Percentiles rank a stretch among this genome's conserved stretches.
Conservation (phyloP, 2,797 vertebrate species). For the Pseudotriccus pelzelni region DNA sequence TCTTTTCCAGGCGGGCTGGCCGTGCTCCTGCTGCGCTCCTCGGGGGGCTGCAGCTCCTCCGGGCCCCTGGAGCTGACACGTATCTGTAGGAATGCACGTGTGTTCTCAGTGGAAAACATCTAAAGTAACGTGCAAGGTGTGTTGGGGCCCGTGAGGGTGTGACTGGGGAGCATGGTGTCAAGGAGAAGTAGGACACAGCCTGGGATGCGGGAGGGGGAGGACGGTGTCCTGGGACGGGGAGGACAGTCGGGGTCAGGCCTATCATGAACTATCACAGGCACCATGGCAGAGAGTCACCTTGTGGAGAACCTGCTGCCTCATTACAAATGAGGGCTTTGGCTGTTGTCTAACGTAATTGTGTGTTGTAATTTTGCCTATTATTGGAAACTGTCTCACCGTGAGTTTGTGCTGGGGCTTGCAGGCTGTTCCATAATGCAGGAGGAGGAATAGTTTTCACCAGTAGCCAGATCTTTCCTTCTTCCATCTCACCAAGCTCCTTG, state of each 20-base stretch:
- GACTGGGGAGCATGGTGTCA: background rate
- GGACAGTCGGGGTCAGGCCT: fast-evolving
- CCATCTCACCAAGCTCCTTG: background rate
- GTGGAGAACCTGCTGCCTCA: background rate
- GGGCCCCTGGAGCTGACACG: background rate
- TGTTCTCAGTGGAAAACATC: background rate
- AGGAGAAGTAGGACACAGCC: background rate
- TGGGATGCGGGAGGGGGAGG: background rate
- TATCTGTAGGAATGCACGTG: background rate
- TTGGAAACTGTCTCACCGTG: background rate
- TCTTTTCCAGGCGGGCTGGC: background rate
- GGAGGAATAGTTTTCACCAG: background rate
- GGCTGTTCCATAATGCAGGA: background rate
- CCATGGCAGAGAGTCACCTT: background rate
- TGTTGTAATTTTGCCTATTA: background rate
- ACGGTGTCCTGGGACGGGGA: background rate
- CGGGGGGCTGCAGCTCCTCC: background rate
- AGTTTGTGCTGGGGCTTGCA: background rate
- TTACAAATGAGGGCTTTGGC: background rate
- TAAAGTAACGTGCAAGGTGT: background rate
- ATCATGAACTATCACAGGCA: background rate
- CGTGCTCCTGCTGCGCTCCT: background rate
- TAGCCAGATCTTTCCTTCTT: background rate
- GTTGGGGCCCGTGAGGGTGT: background rate
- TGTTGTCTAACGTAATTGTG: background rate